Percentiles rank a stretch among this genome's conserved stretches.
These are phyloP conservation scores for Drepanosiphum platanoidis DNA, from an alignment of 2,888 invertebrate species.

Conservation along the genomic window DNA sequence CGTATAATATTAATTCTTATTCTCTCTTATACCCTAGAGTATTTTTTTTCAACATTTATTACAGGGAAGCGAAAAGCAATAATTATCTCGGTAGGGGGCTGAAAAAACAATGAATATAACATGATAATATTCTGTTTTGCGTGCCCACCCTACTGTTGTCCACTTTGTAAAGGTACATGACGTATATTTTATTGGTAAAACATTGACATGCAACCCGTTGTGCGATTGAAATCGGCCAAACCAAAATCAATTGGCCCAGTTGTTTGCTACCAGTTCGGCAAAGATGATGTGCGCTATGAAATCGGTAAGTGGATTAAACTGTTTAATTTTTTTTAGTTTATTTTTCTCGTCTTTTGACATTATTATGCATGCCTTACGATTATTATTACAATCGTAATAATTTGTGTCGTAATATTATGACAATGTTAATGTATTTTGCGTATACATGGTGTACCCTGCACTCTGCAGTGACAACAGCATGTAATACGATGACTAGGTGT, in stretches of 20 bases:
- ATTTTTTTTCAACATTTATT: background rate
- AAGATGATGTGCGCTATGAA: slow-evolving; percentile 52
- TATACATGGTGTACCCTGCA: background rate
- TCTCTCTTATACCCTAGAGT: too few relatives aligned
- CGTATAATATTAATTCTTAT: background rate
- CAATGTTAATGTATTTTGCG: background rate
- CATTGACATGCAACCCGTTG: slow-evolving; percentile 39
- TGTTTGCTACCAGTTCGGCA: slow-evolving; percentile 9
- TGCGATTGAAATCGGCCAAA: slow-evolving; percentile 9
- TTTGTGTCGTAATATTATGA: background rate
- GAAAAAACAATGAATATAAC: background rate
- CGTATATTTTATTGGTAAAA: background rate
- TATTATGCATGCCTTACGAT: background rate
- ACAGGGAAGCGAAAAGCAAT: background rate
- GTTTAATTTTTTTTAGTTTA: background rate
- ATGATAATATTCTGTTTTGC: slow-evolving; percentile 4
- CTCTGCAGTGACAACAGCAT: background rate
- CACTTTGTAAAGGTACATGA: background rate
- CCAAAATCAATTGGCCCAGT: slow-evolving; percentile 35
- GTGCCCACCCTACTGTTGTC: slow-evolving; percentile 9
- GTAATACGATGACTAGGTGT: background rate
- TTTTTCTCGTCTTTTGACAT: background rate
- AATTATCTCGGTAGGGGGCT: background rate
- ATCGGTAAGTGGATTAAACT: slow-evolving; percentile 45
- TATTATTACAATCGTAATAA: background rate